A percentile compares a stretch with the other conserved stretches of the same genome.
Evolutionary conservation across 2,888 invertebrate genomes (phyloP).

Genomic region (Nymphalis urticae): DNA sequence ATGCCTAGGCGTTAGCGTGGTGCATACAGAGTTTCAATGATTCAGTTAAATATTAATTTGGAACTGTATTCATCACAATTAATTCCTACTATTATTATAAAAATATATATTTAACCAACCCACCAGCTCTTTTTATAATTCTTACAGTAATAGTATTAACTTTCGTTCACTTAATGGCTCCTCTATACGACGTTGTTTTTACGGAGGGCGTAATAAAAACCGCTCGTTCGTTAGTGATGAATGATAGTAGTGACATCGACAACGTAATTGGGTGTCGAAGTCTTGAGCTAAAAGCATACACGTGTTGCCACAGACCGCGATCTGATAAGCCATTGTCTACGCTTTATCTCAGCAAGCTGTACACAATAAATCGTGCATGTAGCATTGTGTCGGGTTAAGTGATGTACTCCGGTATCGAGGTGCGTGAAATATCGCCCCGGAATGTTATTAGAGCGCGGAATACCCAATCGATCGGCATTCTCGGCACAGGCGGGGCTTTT

Average conservation of each 20-base stretch:
- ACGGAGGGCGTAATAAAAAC: slow-evolving; percentile 53
- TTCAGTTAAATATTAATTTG: slow-evolving; percentile 13
- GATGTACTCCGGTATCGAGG: slow-evolving; percentile 51
- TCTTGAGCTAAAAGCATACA: slow-evolving; percentile 77
- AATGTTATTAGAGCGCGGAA: slow-evolving; percentile 74
- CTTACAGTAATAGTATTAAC: slow-evolving; percentile 19
- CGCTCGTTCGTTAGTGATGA: slow-evolving; percentile 72
- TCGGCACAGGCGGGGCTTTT: slow-evolving; percentile 35
- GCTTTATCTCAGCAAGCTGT: slow-evolving; percentile 69
- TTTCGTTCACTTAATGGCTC: slow-evolving; percentile 7
- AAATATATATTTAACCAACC: too few species aligned
- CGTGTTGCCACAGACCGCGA: slow-evolving; percentile 64
- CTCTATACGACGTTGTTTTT: slow-evolving; percentile 24
- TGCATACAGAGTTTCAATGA: slow-evolving; percentile 20
- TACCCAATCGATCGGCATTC: slow-evolving; percentile 60
- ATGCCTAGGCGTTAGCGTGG: slow-evolving; percentile 15
- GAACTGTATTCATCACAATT: slow-evolving; percentile 12
- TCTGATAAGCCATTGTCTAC: slow-evolving; percentile 76
- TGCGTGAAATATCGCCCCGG: slow-evolving; percentile 57
- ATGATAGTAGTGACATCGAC: slow-evolving; percentile 61
- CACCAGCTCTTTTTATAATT: not conserved
- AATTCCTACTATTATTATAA: not conserved
- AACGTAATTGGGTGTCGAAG: slow-evolving; percentile 78
- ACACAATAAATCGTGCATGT: slow-evolving; percentile 76
- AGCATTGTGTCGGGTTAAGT: slow-evolving; percentile 56